Evolutionary conservation across 1,140 invertebrate species (phyloP), one percentile per base, ranked within the genome.

Genomic region (Drosophila tristis): DNA sequence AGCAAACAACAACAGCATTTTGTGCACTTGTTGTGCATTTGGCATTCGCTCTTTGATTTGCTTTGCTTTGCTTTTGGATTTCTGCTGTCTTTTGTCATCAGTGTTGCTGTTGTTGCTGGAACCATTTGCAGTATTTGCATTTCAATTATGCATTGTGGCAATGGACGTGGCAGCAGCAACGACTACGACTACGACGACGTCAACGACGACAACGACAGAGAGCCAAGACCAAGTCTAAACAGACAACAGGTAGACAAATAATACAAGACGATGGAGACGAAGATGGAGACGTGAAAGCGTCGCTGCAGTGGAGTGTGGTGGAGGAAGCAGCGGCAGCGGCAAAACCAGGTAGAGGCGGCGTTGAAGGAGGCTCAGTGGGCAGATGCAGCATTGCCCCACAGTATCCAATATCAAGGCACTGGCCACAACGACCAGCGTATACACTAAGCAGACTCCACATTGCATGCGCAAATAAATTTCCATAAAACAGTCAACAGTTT

Each of bases 221-320:
- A 56, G 45, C 55, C 74, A 67, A 76, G 63, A 53, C 50, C 63
- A 68, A 53, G 51, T 67, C 71, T 66, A 75, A 75, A 75, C 72
- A 74, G 71, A 75, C 72, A 75, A 66, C 71, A 75, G 72, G 72
- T 76, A 68, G 63, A 61, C 73, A 75, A 76, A 76, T 63, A 76
- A 60, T 66, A 59, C 55, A 55, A 47, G 54, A 35, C 53, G 26
- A 25, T 25, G 31, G 8, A 29, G 43, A 26, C 4, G 13, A 4
- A 31, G 35, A n/a, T 55, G 25, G 64, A 31, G 48, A 35, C 31
- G 25, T 48, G 44, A 29, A 25, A 25, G 26, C 35, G 23, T n/a
- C 13, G 25, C 4, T n/a, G n/a, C 16, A 9, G 16, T 25, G 35
- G 55, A 9, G 23, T 35, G 23, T 25, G 26, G 11, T 25, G 35